Conservation (phyloP, 2,113 vertebrate genomes). For the Tor tambroides region DNA sequence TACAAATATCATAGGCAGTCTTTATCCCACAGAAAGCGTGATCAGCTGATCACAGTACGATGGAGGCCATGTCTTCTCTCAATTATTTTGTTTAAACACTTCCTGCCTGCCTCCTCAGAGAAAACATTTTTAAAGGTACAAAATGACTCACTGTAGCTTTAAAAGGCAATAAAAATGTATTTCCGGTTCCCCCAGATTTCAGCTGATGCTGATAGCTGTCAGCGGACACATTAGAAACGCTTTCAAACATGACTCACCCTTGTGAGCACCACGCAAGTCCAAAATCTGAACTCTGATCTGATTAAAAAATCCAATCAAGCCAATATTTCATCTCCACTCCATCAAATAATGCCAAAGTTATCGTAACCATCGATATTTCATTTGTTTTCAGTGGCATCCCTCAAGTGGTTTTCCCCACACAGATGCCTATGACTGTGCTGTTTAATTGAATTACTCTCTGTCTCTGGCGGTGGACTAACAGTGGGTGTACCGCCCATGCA, state of each 20-base stretch:
- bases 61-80: not conserved
- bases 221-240: constrained; percentile 19
- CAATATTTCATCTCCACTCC: constrained; percentile 43
- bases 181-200: constrained; percentile 2
- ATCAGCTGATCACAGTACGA: not conserved
- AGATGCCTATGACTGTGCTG: constrained; percentile 39
- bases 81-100: too few species aligned
- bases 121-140: not conserved
- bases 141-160: not conserved
- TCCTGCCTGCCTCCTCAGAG: not conserved
- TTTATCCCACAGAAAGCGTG: not conserved
- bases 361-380: constrained; percentile 57
- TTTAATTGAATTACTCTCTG: constrained; percentile 51
- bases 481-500: constrained; percentile 52
- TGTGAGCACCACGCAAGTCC: constrained; percentile 30
- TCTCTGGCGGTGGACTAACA: constrained; percentile 36
- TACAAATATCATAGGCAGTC: not conserved
- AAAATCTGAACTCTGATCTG: constrained; percentile 50
- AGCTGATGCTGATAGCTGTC: constrained; percentile 15
- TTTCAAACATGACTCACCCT: constrained; percentile 36
- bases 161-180: not conserved
- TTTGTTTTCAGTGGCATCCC: constrained; percentile 50
- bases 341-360: constrained; percentile 54
- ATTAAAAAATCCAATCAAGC: constrained; percentile 47
- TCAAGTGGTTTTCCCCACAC: constrained; percentile 27